Evolutionary conservation across 2,113 vertebrate species (phyloP), one percentile per base, ranked within the genome.

Genomic region (Rynchops niger): DNA sequence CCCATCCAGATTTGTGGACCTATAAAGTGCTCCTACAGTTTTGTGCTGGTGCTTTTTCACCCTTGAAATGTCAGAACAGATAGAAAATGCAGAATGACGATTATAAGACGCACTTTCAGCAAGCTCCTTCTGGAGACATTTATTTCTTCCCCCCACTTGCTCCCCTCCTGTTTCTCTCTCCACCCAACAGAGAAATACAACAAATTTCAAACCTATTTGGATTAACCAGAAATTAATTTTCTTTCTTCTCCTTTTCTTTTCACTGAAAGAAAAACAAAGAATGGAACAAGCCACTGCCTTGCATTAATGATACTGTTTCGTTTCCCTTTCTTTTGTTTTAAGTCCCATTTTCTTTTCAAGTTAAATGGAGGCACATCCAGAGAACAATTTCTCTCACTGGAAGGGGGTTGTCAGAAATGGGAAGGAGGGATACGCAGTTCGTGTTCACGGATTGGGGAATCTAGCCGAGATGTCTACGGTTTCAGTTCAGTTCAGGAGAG

Each of bases 271-370:
- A 90, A 90, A 85, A 17, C 13, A 50, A 70, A 65, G 36, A 32
- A 65, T 0, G 0, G 43, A 86, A 43, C n/a, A 53, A 61, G 23
- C 23, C 14, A 18, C 34, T 0, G 0, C n/a, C 90, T 56, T 55
- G 8, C 38, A 63, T 16, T 36, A 26, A 62, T 50, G 67, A 7
- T 12, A 13, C 42, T 25, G 13, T 47, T 93, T 66, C 25, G 42
- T 82, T 90, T 89, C 55, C 30, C 11, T 56, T 67, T 52, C 56
- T 86, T 93, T 84, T 19, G 69, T 74, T 86, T 89, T 59, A 84
- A 92, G 71, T 50, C 59, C 69, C n/a, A 27, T n/a, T 91, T 87
- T 81, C 53, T 84, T 93, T 94, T 85, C 36, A 59, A 67, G 67
- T 52, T 67, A 69, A 85, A 62, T 34, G 20, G 65, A 88, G 66